phyloP scores from a whole-genome alignment of 1,140 invertebrate genomes.

The Sipha flava region DNA sequence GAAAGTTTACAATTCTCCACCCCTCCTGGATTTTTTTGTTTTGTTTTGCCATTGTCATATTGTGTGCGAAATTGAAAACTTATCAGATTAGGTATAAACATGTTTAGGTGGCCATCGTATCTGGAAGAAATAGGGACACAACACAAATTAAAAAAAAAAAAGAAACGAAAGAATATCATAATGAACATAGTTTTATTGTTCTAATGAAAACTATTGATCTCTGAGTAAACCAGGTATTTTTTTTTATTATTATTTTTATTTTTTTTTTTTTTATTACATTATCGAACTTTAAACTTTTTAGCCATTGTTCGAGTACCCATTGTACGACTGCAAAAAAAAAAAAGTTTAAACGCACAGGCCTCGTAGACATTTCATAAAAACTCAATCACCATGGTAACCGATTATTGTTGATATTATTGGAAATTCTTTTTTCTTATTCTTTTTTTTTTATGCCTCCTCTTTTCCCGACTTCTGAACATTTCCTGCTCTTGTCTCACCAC shows the following conservation, averaged over 20 bases:
- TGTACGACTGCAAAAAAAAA: neutral
- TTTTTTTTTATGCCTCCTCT: neutral
- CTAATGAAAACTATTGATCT: constrained; percentile 32
- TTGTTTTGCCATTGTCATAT: neutral
- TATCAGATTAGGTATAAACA: constrained; percentile 15
- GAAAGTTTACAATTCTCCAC: neutral
- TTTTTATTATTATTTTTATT: neutral
- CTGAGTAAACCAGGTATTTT: neutral
- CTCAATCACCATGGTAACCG: constrained; percentile 29
- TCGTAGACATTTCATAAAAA: constrained; percentile 24
- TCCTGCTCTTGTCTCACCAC: neutral
- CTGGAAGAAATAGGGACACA: neutral
- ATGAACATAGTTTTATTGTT: neutral
- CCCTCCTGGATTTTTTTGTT: neutral
- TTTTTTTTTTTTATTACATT: constrained; percentile 13
- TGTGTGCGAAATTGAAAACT: constrained; percentile 23
- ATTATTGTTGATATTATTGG: constrained; percentile 33
- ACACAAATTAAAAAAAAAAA: constrained; percentile 2
- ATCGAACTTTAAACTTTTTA: constrained; percentile 33
- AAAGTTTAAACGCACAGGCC: constrained; percentile 12
- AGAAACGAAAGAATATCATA: constrained; percentile 10
- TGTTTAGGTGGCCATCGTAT: neutral
- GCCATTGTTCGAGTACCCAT: constrained; percentile 19
- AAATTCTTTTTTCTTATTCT: constrained; percentile 25
- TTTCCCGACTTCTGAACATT: constrained; percentile 8